A percentile compares a stretch with the other conserved stretches of the same genome.
Evolutionary conservation across 1,140 invertebrate species (phyloP).

Genomic region (Watersipora subatra): DNA sequence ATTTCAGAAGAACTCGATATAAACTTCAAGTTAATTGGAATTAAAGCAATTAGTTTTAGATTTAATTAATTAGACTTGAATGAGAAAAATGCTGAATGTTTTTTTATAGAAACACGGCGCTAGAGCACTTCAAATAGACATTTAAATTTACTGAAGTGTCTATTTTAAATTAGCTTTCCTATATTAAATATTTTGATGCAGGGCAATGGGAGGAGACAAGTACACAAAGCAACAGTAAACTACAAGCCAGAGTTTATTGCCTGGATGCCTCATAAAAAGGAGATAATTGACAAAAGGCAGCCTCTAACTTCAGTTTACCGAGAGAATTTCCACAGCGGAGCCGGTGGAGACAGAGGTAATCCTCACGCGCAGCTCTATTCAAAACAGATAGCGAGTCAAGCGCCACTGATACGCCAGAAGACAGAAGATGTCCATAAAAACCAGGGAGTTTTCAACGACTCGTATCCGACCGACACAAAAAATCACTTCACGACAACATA

Average conservation of each 20-base stretch:
- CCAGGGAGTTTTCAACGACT: not conserved
- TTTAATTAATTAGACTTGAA: too few species aligned
- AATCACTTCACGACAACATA: conserved; percentile 22
- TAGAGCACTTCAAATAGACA: too few species aligned
- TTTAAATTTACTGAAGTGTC: too few species aligned
- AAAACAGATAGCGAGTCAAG: not conserved
- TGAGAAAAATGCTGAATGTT: too few species aligned
- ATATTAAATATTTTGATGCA: too few species aligned
- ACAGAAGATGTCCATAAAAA: not conserved
- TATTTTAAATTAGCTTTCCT: too few species aligned
- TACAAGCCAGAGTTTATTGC: conserved; percentile 28
- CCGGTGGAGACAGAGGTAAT: not conserved
- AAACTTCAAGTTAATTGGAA: too few species aligned
- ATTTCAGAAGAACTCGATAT: too few species aligned
- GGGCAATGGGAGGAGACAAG: conserved; percentile 27
- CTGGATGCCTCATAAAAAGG: conserved; percentile 26
- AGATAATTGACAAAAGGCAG: conserved; percentile 15
- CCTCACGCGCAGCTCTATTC: not conserved
- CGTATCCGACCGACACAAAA: not conserved
- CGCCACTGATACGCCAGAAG: not conserved
- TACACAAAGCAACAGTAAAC: conserved; percentile 19
- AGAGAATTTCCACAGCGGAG: conserved; percentile 17
- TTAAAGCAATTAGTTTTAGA: too few species aligned
- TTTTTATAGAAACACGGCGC: too few species aligned
- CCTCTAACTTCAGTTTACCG: conserved; percentile 26